Evolutionary conservation across 2,113 vertebrate genomes (phyloP), one percentile per base, ranked within the genome.

Genomic region (Mesocricetus auratus): DNA sequence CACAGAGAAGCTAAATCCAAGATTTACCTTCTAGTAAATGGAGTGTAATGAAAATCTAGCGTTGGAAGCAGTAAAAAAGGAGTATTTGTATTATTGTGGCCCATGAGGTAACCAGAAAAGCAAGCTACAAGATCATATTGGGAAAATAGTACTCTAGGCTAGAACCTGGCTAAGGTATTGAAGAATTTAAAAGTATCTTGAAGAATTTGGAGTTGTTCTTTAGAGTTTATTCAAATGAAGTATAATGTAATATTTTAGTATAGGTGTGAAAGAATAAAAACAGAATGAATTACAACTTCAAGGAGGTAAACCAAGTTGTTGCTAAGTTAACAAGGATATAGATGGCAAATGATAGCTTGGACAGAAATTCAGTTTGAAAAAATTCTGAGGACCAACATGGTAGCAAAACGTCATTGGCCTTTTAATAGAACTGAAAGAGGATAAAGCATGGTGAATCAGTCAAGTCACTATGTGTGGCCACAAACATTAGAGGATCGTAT

Each of bases 281-380:
- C 15, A 69, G 47, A n/a, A 7, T 79, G 36, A 74, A 33, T 85
- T 53, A 60, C n/a, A 93, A 74, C 9, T 83, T 89, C 11, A 33
- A n/a, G 5, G 45, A 91, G 31, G 68, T 75, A 78, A 68, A 4
- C 90, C 71, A 50, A 58, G 31, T 73, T 79, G 60, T 45, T 64
- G 53, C 89, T 78, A 1, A 42, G 24, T 91, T 73, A 68, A 60
- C 95, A 31, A 78, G 62, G 29, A 60, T 71, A 39, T 15, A n/a
- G 9, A 19, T 62, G 19, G 26, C 42, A 73, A 86, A 58, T 91
- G 24, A 39, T 89, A 73, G 15, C 39, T 73, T 89, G 36, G 6
- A 56, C 86, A 78, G 26, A 12, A 95, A 50, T 75, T 78, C 83
- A 90, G 36, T 85, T 87, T 56, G 60, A 64, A 71, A 87, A 90